Evolutionary conservation across 2,888 invertebrate species (phyloP), one percentile per base, ranked within the genome.

Genomic region (Drosophila melanocephala): DNA sequence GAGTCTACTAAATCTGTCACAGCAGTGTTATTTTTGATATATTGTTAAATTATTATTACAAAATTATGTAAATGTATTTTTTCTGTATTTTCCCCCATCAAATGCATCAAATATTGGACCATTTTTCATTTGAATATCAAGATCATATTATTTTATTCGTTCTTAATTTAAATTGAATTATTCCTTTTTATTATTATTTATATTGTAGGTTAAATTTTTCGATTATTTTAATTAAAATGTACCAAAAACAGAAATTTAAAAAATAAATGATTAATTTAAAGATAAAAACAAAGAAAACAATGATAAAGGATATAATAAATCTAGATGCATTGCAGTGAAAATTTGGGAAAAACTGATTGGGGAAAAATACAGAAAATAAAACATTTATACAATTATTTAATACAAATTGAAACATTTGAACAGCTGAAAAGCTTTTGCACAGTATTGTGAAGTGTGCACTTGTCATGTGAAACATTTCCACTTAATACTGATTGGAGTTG

Each of bases 401-500:
- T 16, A 16, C 0, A 16, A 26, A 47, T 16, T 22, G 9, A 53
- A 14, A 22, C 10, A 1, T 5, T 16, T 26, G 26, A 26, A 7
- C 14, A n/a, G 9, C 9, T 53, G 28, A 14, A 28, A 28, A n/a
- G n/a, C 26, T 39, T 35, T 64, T 66, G 28, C 35, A 61, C 52
- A 32, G 62, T 66, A 66, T 44, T 7, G 1, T 19, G 14, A 19
- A 22, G 30, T 65, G 28, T 39, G n/a, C 30, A 22, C 22, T n/a
- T 37, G 16, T 28, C 30, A 19, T 14, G 6, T 33, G 14, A 26
- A 32, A 33, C 30, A 62, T 30, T 50, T n/a, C n/a, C 12, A 61
- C 55, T 63, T 32, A 5, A 53, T 65, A 44, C 42, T 16, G 47
- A 50, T 44, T 64, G 39, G 30, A 58, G 58, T 55, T 65, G 60